Base-by-base conservation (phyloP, 2,888 invertebrate species). In the Electrophaes corylata region DNA sequence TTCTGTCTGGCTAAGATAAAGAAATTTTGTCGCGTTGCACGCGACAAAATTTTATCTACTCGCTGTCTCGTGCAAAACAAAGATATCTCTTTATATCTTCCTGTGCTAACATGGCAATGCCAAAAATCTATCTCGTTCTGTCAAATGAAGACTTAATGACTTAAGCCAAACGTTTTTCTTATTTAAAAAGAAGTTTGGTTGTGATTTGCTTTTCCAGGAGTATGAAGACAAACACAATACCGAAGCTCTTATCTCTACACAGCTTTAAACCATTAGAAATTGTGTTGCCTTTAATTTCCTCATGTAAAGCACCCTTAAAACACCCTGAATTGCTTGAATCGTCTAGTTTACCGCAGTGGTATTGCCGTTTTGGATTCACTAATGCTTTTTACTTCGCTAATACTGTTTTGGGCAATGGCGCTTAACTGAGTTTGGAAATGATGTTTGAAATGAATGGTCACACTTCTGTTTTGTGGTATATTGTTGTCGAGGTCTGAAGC, bases 371-470 rank as follows among this genome's bases (percentile, higher is more conserved):
- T 20, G 41, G 40, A 50, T 47, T 47, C 39, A 39, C 55, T 51
- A 56, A 55, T 55, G 55, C 43, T 51, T 50, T 60, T 52, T 51
- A 51, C 39, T 53, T 33, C 19, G 47, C 47, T 44, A 60, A 51
- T 54, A 33, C 40, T 50, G 47, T 56, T 60, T 59, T 43, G 39
- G 55, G 46, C 20, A 40, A 50, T 23, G 51, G 41, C 33, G 46
- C 59, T 43, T 58, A 47, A 55, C 55, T 39, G 60, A 45, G 40
- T 55, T 35, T 52, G 60, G 55, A 60, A 60, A 60, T 60, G 47
- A 33, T 29, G 44, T 56, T 51, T 23, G 11, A 26, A 56, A 51
- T 26, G 18, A 48, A 60, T 52, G 51, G 19, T 23, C 26, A 26
- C 44, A 40, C 40, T 60, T 51, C 37, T 51, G 18, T 47, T 55